phyloP scores from a whole-genome alignment of 2,888 invertebrate species.

The Unio delphinus region DNA sequence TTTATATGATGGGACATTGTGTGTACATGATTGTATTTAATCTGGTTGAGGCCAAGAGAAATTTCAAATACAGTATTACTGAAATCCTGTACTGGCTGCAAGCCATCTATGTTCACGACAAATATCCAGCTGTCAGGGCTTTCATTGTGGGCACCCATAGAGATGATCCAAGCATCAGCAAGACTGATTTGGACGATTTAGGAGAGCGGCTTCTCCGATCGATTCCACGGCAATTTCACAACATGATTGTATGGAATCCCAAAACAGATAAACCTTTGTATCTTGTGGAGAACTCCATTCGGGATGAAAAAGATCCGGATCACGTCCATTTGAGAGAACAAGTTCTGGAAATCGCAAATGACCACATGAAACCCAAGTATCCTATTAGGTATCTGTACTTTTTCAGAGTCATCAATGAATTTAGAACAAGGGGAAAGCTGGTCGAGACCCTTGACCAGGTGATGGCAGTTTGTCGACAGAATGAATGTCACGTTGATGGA shows the following conservation, averaged over 20 bases:
- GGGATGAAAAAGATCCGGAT: slow-evolving; percentile 30
- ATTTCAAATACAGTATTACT: slow-evolving; percentile 20
- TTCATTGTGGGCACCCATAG: slow-evolving; percentile 43
- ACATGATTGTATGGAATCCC: slow-evolving; percentile 42
- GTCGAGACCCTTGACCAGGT: slow-evolving; percentile 26
- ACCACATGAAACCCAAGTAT: slow-evolving; percentile 24
- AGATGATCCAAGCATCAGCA: slow-evolving; percentile 21
- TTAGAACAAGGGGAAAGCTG: slow-evolving; percentile 17
- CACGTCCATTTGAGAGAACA: slow-evolving; percentile 21
- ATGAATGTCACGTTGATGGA: slow-evolving; percentile 25
- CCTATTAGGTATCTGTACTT: slow-evolving; percentile 39
- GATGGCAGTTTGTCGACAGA: slow-evolving; percentile 11
- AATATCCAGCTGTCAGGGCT: slow-evolving; percentile 27
- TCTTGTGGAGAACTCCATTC: slow-evolving; percentile 36
- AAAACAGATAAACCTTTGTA: slow-evolving; percentile 31
- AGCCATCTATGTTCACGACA: slow-evolving; percentile 37
- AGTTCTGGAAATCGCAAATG: slow-evolving; percentile 14
- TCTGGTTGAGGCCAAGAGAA: slow-evolving; percentile 32
- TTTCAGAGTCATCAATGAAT: slow-evolving; percentile 34
- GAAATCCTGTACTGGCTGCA: slow-evolving; percentile 38
- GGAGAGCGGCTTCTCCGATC: slow-evolving; percentile 19
- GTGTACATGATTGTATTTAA: slow-evolving; percentile 41
- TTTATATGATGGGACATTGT: slow-evolving; percentile 44
- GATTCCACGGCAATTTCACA: slow-evolving; percentile 34
- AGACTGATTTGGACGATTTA: slow-evolving; percentile 11